Base-by-base conservation (phyloP, 2,113 vertebrate genomes). In the Lethenteron camtschaticum region DNA sequence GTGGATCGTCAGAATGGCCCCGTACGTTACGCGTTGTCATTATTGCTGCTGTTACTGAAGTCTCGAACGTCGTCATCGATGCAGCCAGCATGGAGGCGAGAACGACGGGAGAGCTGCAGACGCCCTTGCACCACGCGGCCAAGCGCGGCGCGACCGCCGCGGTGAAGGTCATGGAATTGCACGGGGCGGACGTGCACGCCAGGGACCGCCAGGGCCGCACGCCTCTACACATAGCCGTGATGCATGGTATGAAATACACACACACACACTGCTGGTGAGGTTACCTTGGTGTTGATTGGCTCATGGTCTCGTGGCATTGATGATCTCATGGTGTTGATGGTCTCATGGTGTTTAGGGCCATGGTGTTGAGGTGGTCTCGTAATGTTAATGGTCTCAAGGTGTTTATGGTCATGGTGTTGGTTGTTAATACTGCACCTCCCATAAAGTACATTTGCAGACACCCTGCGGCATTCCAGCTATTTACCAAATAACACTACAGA, bases 141-240 rank as follows among this genome's bases (percentile, higher is more conserved):
- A 71, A 71, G 58, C 41, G 57, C 55, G 68, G 68, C 68, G 58
- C 70, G 68, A 59, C 55, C 7, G 24, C 8, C 24, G 57, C 59
- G 6, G 56, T 71, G 55, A 11, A 13, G 3, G 63, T 20, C 68
- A 16, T 71, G 70, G 63, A 66, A 18, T 16, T 57, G 57, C 2
- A 14, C 8, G 59, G 59, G 63, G 70, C 70, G 10, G 57, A 71
- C 57, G 57, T 71, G 63, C 13, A 71, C 63, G 12, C n/a, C n/a
- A 9, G 59, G 12, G 70, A 71, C 55, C 6, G 41, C n/a, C 56
- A 13, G 68, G 56, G 18, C 16, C 56, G 70, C 59, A 71, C 70
- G 68, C 70, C 70, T 68, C 70, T 71, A 56, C 68, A 68, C 9
- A 55, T 71, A 3, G 70, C 70, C 14, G 70, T 66, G 20, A 55